A percentile compares a stretch with the other conserved stretches of the same genome.
Conservation (phyloP, 2,888 invertebrate species). For the Physocephala rufipes region DNA sequence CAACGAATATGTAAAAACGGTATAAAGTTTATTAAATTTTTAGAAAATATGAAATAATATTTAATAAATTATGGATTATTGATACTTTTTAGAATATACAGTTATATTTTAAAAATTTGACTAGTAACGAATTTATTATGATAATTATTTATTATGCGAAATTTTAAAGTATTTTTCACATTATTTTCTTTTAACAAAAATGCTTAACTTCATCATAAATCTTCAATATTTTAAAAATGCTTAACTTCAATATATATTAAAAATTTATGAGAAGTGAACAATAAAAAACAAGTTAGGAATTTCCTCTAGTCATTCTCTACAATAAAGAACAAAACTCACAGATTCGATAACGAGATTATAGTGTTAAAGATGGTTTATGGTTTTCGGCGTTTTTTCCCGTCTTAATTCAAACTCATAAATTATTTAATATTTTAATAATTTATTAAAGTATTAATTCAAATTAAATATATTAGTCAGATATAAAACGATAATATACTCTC, state of each 20-base stretch:
- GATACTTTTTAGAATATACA: background rate
- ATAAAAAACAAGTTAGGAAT: background rate
- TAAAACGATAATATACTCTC: too few species aligned
- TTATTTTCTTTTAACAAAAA: background rate
- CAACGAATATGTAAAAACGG: background rate
- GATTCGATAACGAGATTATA: too few species aligned
- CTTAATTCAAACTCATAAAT: too few species aligned
- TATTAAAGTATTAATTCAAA: too few species aligned
- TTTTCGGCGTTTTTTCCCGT: too few species aligned
- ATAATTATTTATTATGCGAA: slow-evolving; percentile 10
- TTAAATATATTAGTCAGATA: too few species aligned
- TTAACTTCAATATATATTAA: background rate
- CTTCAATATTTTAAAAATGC: background rate
- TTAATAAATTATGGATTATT: background rate
- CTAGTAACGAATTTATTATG: too few species aligned
- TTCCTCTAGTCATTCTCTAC: background rate
- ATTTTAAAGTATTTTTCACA: background rate
- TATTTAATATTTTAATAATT: too few species aligned
- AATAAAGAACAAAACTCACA: too few species aligned
- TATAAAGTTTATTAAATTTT: background rate
- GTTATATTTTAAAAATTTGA: slow-evolving; percentile 28
- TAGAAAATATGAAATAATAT: background rate
- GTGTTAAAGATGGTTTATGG: too few species aligned
- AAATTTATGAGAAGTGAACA: background rate
- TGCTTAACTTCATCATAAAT: background rate